Evolutionary conservation across 2,888 invertebrate species (phyloP).

Genomic region (Trichacis sp.): DNA sequence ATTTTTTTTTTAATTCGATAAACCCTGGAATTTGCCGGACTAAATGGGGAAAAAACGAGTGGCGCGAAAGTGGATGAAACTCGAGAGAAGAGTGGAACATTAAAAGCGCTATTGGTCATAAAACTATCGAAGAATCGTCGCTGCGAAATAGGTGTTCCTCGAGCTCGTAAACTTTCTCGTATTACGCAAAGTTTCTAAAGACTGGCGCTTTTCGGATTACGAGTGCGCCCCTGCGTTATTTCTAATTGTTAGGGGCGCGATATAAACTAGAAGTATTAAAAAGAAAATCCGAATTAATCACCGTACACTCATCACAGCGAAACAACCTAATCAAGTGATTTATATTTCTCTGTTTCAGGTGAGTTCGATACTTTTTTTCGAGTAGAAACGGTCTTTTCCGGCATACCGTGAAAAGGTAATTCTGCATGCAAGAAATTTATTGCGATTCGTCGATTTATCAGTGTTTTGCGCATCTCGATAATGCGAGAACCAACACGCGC

Average conservation of each 20-base stretch:
- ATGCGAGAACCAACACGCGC: conserved; percentile 34
- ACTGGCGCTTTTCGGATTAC: background rate
- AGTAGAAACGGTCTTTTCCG: too few relatives aligned
- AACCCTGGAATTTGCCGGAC: conserved; percentile 14
- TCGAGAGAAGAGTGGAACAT: conserved; percentile 32
- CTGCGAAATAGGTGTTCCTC: conserved; percentile 42
- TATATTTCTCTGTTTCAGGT: conserved; percentile 31
- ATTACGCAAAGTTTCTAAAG: conserved; percentile 1
- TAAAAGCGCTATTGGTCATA: conserved; percentile 50
- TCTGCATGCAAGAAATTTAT: background rate
- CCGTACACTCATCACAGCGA: too few relatives aligned
- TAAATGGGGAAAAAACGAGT: conserved; percentile 26
- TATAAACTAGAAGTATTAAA: background rate
- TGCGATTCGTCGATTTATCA: background rate
- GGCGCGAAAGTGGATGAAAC: conserved; percentile 12
- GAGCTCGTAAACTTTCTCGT: conserved; percentile 21
- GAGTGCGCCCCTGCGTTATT: background rate
- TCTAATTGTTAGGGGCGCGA: background rate
- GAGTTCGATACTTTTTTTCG: conserved; percentile 12
- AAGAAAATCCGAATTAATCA: too few relatives aligned
- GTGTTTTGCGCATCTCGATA: conserved; percentile 14
- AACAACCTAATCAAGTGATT: conserved; percentile 10
- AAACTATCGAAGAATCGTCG: conserved; percentile 60
- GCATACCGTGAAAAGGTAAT: background rate
- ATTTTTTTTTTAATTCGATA: conserved; percentile 15